Percentiles rank a stretch among this genome's conserved stretches.
Conservation (phyloP, 2,888 invertebrate genomes). For the Harpalus rubripes region DNA sequence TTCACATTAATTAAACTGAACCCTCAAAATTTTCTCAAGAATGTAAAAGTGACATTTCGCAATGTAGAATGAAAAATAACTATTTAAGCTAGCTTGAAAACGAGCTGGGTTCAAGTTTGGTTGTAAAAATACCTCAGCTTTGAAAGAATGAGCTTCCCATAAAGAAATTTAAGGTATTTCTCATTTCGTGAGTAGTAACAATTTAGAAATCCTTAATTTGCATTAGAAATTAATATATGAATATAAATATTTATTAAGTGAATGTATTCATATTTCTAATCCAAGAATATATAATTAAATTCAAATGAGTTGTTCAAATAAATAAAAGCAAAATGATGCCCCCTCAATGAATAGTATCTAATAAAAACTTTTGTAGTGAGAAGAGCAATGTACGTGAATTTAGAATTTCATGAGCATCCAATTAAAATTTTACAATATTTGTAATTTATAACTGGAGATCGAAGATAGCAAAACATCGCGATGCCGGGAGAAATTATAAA, state of each 20-base stretch:
- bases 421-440: slow-evolving; percentile 67
- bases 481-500: slow-evolving; percentile 66
- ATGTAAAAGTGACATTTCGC: too few species aligned
- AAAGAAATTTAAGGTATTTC: slow-evolving; percentile 5
- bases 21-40: too few species aligned
- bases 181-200: not conserved
- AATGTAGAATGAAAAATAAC: too few species aligned
- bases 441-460: slow-evolving; percentile 64
- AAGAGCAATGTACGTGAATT: slow-evolving; percentile 42
- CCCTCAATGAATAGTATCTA: not conserved
- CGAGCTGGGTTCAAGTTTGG: too few species aligned
- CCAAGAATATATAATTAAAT: not conserved
- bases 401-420: slow-evolving; percentile 64
- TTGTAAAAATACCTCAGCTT: too few species aligned
- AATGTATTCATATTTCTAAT: not conserved
- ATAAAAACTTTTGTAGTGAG: not conserved
- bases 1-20: too few species aligned
- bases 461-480: slow-evolving; percentile 65
- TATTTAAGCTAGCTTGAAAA: too few species aligned
- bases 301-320: not conserved
- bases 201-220: not conserved
- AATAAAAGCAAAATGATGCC: not conserved
- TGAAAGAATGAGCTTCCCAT: not conserved
- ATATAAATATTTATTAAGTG: slow-evolving; percentile 1
- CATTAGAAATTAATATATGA: slow-evolving; percentile 3